Conservation (phyloP, 2,888 invertebrate genomes). For the Myathropa florea region DNA sequence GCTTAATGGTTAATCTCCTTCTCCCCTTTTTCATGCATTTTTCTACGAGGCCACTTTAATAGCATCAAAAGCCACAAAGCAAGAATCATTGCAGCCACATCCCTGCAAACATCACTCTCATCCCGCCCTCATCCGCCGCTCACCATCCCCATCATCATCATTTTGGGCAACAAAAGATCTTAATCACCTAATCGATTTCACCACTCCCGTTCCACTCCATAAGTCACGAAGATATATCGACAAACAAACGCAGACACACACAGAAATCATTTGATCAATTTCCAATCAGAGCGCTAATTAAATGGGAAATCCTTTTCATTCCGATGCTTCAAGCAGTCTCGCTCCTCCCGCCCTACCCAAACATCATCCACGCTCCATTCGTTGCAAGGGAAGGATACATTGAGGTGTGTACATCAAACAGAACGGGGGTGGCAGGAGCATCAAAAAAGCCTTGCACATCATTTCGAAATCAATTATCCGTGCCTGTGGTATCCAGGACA, state of each 20-base stretch:
- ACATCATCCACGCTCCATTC: background rate
- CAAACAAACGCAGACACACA: conserved; percentile 1
- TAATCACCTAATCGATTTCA: conserved; percentile 13
- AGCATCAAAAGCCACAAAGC: background rate
- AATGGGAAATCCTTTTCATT: conserved; percentile 50
- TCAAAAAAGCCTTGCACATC: conserved; percentile 23
- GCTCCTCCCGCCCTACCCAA: background rate
- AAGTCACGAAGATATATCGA: background rate
- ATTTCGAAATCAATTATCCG: conserved; percentile 54
- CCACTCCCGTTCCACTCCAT: background rate
- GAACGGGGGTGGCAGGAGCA: background rate
- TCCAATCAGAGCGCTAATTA: conserved; percentile 61
- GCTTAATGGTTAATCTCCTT: background rate
- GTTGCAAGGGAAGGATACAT: background rate
- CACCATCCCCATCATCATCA: background rate
- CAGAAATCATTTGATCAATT: conserved; percentile 48
- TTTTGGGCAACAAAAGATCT: conserved; percentile 22
- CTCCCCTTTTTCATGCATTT: background rate
- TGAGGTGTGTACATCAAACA: background rate
- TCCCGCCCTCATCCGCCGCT: background rate
- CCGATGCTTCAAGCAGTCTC: conserved; percentile 17
- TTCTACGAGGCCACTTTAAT: background rate
- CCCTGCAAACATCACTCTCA: background rate
- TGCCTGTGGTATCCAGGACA: conserved; percentile 32
- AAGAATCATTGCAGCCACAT: background rate